A percentile compares a stretch with the other conserved stretches of the same genome.
These are phyloP conservation scores for Megatriorchis doriae DNA, from an alignment of 2,113 vertebrate genomes.

Conservation along the genomic window DNA sequence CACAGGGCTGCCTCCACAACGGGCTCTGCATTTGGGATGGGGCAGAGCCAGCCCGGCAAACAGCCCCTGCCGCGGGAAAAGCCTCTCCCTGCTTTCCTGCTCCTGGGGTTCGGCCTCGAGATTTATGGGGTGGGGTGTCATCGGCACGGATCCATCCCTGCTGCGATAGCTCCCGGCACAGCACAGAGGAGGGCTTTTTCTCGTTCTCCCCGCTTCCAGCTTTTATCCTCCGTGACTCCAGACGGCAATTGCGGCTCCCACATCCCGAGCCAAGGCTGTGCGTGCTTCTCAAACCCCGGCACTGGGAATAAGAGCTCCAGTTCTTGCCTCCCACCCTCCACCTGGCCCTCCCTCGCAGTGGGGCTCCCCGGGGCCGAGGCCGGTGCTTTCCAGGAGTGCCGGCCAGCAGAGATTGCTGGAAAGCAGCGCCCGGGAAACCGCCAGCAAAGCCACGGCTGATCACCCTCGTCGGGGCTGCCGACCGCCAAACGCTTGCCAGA, in stretches of 20 bases:
- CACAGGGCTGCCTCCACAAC: neutral
- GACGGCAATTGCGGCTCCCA: neutral
- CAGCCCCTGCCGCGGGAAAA: neutral
- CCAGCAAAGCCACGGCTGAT: neutral
- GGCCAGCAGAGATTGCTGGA: slow-evolving; percentile 28
- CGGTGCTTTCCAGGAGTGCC: neutral
- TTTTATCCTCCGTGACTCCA: neutral
- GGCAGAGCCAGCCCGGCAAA: neutral
- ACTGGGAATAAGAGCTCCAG: neutral
- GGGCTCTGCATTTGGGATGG: neutral
- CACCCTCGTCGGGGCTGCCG: neutral
- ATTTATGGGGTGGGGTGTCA: too few species aligned
- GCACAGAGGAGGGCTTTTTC: neutral
- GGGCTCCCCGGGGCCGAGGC: neutral
- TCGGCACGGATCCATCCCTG: neutral
- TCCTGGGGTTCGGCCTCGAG: neutral
- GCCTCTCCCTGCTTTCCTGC: neutral
- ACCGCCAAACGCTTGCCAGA: neutral
- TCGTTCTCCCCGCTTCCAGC: neutral
- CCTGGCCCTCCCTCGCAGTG: neutral
- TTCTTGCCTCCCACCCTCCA: neutral
- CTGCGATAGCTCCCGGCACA: fast-evolving
- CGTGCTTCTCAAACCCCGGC: neutral
- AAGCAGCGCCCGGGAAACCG: neutral
- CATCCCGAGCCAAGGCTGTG: neutral